These are phyloP conservation scores for Brachyhypopomus gauderio DNA, from an alignment of 2,113 vertebrate genomes.

Conservation along the genomic window DNA sequence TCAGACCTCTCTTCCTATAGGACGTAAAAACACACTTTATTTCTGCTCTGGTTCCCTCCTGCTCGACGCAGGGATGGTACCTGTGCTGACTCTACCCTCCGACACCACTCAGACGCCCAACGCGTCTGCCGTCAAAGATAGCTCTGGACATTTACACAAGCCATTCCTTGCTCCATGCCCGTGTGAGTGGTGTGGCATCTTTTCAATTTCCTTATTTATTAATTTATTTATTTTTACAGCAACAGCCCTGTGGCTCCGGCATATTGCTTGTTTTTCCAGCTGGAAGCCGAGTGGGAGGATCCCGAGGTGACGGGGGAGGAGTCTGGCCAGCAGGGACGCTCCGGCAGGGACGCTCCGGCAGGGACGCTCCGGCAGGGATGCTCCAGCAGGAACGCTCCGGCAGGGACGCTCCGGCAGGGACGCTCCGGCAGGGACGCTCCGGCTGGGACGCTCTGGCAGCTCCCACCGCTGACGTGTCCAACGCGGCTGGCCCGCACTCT, in stretches of 20 bases:
- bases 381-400: no score
- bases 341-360: no score
- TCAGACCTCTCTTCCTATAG: no score
- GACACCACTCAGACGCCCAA: not conserved
- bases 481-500: no score
- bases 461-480: not conserved
- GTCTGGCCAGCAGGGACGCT: no score
- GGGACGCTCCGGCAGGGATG: no score
- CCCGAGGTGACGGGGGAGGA: not conserved
- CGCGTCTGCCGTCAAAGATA: constrained; percentile 24
- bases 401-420: no score
- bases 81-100: constrained; percentile 21
- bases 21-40: no score
- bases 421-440: no score
- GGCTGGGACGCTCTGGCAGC: not conserved
- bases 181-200: no score
- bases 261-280: constrained; percentile 46
- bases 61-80: not conserved
- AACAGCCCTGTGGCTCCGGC: constrained; percentile 11
- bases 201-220: not conserved
- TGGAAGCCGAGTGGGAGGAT: constrained; percentile 19
- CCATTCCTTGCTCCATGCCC: not conserved
- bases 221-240: constrained; percentile 8
- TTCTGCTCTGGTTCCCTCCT: not conserved
- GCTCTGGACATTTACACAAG: constrained; percentile 34